A percentile compares a stretch with the other conserved stretches of the same genome.
Evolutionary conservation across 2,888 invertebrate genomes (phyloP).

Genomic region (Asteroscopus sphinx): DNA sequence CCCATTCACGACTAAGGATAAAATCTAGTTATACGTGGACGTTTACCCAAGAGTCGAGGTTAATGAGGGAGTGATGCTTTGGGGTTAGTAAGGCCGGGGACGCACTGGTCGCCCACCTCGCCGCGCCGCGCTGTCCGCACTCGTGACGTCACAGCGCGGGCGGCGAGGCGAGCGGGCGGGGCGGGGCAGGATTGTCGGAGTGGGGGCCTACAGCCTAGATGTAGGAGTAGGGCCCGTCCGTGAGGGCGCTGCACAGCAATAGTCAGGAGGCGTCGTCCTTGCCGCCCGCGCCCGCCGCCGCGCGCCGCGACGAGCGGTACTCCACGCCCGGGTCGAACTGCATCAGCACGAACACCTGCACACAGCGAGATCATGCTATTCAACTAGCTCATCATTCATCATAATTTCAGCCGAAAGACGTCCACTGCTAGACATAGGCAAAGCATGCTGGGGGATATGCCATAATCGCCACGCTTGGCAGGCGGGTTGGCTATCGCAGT

Average conservation of each 20-base stretch:
- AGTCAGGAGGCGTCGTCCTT: constrained; percentile 99
- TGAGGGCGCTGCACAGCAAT: constrained; percentile 99
- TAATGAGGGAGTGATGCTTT: constrained; percentile 48
- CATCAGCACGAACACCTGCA: constrained; percentile 98
- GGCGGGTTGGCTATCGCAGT: too few relatives aligned
- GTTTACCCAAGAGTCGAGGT: constrained; percentile 44
- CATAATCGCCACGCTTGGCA: too few relatives aligned
- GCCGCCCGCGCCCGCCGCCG: constrained; percentile 79
- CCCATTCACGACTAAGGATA: constrained; percentile 43
- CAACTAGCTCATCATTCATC: too few relatives aligned
- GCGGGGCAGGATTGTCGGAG: constrained; percentile 70
- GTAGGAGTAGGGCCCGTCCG: constrained; percentile 98
- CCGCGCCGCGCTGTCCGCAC: neutral
- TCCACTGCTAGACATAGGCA: too few relatives aligned
- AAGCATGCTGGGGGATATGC: too few relatives aligned
- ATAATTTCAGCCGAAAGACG: too few relatives aligned
- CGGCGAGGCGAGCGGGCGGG: constrained; percentile 23
- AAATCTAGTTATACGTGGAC: constrained; percentile 49
- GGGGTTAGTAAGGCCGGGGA: constrained; percentile 25
- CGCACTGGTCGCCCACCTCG: constrained; percentile 16
- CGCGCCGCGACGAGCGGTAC: constrained; percentile 96
- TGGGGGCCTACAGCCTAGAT: constrained; percentile 90
- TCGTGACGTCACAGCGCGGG: constrained; percentile 6
- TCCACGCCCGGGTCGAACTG: constrained; percentile 99
- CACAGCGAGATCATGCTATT: neutral